phyloP scores from a whole-genome alignment of 2,797 vertebrate genomes.

The Myotis pilosus region DNA sequence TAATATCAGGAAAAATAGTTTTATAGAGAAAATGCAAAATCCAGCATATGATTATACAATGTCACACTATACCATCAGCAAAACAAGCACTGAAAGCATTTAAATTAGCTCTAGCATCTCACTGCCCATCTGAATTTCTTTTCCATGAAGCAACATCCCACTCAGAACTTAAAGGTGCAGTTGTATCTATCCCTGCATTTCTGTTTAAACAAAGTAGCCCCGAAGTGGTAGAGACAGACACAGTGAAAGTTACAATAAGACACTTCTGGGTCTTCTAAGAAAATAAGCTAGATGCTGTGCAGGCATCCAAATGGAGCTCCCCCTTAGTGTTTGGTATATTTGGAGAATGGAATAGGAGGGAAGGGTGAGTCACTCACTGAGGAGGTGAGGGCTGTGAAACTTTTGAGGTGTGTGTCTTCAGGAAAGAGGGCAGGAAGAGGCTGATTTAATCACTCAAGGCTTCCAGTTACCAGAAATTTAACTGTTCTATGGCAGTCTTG shows the following conservation, averaged over 20 bases:
- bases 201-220: slow-evolving; percentile 36
- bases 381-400: background rate
- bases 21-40: slow-evolving; percentile 47
- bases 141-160: background rate
- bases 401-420: background rate
- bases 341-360: background rate
- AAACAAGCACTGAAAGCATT: slow-evolving; percentile 21
- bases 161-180: background rate
- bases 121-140: background rate
- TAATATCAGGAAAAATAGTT: background rate
- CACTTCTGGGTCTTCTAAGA: background rate
- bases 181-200: background rate
- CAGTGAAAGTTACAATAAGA: background rate
- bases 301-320: background rate
- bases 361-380: background rate
- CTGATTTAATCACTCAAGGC: background rate
- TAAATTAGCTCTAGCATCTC: slow-evolving; percentile 23
- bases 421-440: background rate
- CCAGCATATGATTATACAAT: background rate
- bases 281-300: background rate
- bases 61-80: background rate
- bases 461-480: background rate
- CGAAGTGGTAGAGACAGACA: background rate
- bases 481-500: background rate
- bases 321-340: background rate